These are phyloP conservation scores for Pogonognathellus flavescens DNA, from an alignment of 1,140 invertebrate genomes.

Conservation along the genomic window DNA sequence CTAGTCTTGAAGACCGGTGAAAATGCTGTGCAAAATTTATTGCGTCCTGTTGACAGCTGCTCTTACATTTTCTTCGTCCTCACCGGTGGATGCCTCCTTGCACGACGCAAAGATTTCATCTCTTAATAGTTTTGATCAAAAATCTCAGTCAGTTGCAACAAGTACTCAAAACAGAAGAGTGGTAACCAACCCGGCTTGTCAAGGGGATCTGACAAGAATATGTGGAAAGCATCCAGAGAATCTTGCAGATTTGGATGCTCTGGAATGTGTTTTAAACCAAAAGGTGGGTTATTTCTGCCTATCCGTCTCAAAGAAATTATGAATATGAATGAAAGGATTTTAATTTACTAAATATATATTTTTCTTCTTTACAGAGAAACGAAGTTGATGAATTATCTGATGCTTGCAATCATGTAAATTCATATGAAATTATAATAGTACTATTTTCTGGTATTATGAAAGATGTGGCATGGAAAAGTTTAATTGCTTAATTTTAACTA, in stretches of 20 bases:
- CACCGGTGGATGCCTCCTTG: background rate
- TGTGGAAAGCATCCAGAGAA: slow-evolving; percentile 60
- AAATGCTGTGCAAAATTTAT: no score
- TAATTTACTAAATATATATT: background rate
- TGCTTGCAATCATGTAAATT: slow-evolving; percentile 78
- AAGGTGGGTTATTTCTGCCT: slow-evolving; percentile 59
- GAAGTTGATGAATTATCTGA: slow-evolving; percentile 77
- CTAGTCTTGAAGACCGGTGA: no score
- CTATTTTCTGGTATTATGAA: slow-evolving; percentile 18
- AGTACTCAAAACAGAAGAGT: background rate
- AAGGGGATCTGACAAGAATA: slow-evolving; percentile 54
- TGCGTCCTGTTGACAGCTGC: no score
- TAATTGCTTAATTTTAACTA: background rate
- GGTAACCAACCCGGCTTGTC: slow-evolving; percentile 40
- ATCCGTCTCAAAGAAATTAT: no score
- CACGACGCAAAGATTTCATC: background rate
- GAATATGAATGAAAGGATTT: no score
- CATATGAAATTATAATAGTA: background rate
- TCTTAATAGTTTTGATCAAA: background rate
- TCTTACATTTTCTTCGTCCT: no score
- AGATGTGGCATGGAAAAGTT: no score
- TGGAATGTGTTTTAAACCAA: slow-evolving; percentile 64
- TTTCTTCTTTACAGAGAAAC: slow-evolving; percentile 73
- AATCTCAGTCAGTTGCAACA: background rate
- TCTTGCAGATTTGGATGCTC: slow-evolving; percentile 59